These are phyloP conservation scores for Taenioides sp. DNA, from an alignment of 2,797 vertebrate species.

Conservation along the genomic window DNA sequence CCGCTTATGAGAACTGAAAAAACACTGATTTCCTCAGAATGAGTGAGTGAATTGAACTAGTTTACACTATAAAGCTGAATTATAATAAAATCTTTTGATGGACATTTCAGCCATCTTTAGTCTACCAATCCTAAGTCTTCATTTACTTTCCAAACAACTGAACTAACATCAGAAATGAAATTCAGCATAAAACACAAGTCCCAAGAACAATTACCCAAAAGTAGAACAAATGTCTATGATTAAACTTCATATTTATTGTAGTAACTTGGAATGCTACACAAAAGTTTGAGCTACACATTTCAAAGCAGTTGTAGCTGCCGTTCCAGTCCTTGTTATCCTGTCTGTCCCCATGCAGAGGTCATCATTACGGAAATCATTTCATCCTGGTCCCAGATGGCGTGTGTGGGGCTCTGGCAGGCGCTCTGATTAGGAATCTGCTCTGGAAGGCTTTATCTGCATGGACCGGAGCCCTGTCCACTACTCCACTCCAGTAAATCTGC, in stretches of 20 bases:
- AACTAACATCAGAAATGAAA: not conserved
- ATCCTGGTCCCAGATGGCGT: conserved; percentile 62
- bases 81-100: too few species aligned
- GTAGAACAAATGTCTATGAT: too few species aligned
- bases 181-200: too few species aligned
- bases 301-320: not conserved
- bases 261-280: not conserved
- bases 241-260: not conserved
- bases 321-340: conserved; percentile 50
- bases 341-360: conserved; percentile 52
- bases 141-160: too few species aligned
- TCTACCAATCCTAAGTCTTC: too few species aligned
- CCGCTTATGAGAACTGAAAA: too few species aligned
- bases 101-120: too few species aligned
- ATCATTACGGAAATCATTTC: conserved; percentile 66
- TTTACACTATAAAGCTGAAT: too few species aligned
- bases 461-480: conserved; percentile 28
- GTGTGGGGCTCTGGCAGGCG: conserved; percentile 42
- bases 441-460: conserved; percentile 32
- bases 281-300: not conserved
- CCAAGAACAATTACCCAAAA: not conserved
- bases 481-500: conserved; percentile 26
- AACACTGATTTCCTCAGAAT: too few species aligned
- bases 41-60: too few species aligned
- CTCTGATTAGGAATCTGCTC: conserved; percentile 29